Base-by-base conservation (phyloP, 2,797 vertebrate species). In the Protosalanx chinensis region DNA sequence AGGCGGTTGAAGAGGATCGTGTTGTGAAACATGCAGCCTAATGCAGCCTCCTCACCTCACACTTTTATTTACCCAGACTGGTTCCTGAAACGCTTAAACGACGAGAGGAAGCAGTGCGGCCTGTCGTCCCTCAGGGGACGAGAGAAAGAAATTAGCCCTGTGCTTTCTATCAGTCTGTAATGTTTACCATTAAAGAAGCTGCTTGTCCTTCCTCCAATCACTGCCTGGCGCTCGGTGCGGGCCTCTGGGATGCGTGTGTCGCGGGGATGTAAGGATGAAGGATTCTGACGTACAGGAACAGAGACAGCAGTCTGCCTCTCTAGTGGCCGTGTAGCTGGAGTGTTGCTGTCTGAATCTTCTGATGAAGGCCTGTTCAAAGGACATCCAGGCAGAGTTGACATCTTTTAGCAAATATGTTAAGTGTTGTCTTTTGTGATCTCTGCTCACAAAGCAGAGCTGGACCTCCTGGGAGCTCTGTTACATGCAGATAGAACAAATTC, bases 391-490 rank as follows among this genome's bases (percentile, higher is more conserved):
- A 92, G 94, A 94, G 94, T 96, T 96, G 94, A 95, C 95, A 96
- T 96, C 95, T 96, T 95, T 94, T 94, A 95, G 95, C 95, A 96
- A 95, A 97, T 95, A 96, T 95, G 95, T 95, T 96, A 96, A 97
- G 95, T 96, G 95, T 96, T 96, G 94, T 96, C 94, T 96, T 96
- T 95, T 96, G 94, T 96, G 95, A 93, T 93, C 91, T 90, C 6
- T 89, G 94, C 94, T 95, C 91, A 91, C 79, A 91, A 92, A 88
- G 94, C 92, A 85, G 92, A 90, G 93, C 93, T 6, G 92, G 81
- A 91, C 77, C 95, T 94, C 95, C 92, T 91, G 95, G 95, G 95
- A 95, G 91, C 89, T 91, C 87, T 84, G 92, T 92, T 16, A 91
- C 94, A 96, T 95, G 95, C 95, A 96, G 95, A 96, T 96, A 92